Percentiles rank a stretch among this genome's conserved stretches.
Evolutionary conservation across 2,797 vertebrate genomes (phyloP).

Genomic region (Enteromius anoplus): DNA sequence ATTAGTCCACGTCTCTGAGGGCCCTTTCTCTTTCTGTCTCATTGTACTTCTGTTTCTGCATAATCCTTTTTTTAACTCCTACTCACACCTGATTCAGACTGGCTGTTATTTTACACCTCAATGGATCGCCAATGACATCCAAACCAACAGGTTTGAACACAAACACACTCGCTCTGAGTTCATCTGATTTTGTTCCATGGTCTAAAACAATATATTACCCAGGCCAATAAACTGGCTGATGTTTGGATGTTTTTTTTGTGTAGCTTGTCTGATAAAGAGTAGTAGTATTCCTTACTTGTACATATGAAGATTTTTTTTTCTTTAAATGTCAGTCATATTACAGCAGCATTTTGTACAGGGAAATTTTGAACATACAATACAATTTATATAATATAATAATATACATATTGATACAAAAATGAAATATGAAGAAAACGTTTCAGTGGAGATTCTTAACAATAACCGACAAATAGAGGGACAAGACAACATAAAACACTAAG

Average conservation of each 20-base stretch:
- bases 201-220: not conserved
- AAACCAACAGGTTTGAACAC: constrained; percentile 32
- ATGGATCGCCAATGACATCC: constrained; percentile 1
- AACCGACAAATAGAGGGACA: too few relatives aligned
- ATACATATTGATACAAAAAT: too few relatives aligned
- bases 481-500: not conserved
- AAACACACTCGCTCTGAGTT: not conserved
- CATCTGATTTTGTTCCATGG: not conserved
- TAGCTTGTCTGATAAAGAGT: not conserved
- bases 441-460: not conserved
- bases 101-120: constrained; percentile 10
- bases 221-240: not conserved
- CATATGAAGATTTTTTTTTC: too few relatives aligned
- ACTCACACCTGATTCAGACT: not conserved
- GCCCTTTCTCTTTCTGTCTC: not conserved
- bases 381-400: too few relatives aligned
- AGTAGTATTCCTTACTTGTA: not conserved
- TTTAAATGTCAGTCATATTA: too few relatives aligned
- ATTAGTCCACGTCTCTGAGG: constrained; percentile 48
- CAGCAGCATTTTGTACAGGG: too few relatives aligned
- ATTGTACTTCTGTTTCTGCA: constrained; percentile 16
- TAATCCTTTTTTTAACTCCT: not conserved
- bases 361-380: too few relatives aligned
- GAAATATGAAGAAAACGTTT: not conserved
- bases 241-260: not conserved